Base-by-base conservation (phyloP, 2,797 vertebrate species). In the Falco naumanni region DNA sequence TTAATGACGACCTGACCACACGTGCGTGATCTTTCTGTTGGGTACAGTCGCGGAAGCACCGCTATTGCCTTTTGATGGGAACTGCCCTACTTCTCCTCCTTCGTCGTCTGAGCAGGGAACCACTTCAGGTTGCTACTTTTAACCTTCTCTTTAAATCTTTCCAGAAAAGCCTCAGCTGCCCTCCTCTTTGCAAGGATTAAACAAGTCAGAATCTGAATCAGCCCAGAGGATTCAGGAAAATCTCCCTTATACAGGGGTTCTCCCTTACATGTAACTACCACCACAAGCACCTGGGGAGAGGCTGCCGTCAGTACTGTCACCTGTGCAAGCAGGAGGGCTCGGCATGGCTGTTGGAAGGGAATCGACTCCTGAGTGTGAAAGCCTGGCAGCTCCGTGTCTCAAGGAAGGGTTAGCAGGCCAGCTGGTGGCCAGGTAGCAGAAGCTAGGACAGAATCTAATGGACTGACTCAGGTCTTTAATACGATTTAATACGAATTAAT, bases 171-270 rank as follows among this genome's bases (percentile, higher is more conserved):
- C 15, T 47, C 60, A 11, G 4, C 16, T 60, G 5, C 6, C 5
- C 12, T 18, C 2, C 5, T 25, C n/a, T 68, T 34, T 11, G 6
- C 1, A 0, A 57, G 1, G 2, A 61, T 26, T n/a, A 54, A 66
- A 21, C 4, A 18, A 64, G 2, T 3, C 25, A 68, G 16, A 80
- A 7, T 6, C 13, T 10, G 7, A 64, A 50, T 3, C 2, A 53
- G 12, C 9, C 19, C 9, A 50, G 5, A 25, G 1, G 1, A 24
- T 13, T 11, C 6, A 16, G 24, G 17, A 22, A 50, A 51, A 45
- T 18, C n/a, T 72, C 33, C 21, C 4, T 43, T 39, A 5, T 2
- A 2, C 0, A 22, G 24, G 25, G 13, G 14, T 16, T 50, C 31
- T 68, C 50, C 41, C 28, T 80, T 34, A 15, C 9, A 29, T 18